Conservation (phyloP, 2,888 invertebrate genomes). For the Rhogogaster chlorosoma region DNA sequence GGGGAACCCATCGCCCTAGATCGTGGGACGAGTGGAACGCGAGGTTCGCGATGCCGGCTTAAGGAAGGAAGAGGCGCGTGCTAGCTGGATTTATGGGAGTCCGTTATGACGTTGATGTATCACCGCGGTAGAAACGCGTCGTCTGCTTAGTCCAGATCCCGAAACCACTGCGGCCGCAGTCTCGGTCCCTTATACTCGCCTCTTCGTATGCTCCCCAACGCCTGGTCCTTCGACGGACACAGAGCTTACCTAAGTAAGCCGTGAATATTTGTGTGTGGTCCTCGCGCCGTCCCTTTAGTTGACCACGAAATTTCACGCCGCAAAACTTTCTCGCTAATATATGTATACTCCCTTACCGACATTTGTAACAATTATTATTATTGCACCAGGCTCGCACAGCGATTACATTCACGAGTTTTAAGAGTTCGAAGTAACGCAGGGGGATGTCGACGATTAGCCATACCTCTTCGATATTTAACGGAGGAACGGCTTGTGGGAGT, state of each 20-base stretch:
- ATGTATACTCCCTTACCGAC: background rate
- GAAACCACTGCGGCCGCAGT: slow-evolving; percentile 13
- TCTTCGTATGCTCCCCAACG: background rate
- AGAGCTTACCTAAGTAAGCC: slow-evolving; percentile 53
- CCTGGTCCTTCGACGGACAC: background rate
- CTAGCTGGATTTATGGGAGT: slow-evolving; percentile 71
- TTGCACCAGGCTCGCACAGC: background rate
- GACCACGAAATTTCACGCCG: slow-evolving; percentile 42
- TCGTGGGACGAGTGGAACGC: slow-evolving; percentile 37
- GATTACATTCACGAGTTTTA: background rate
- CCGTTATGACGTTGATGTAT: slow-evolving; percentile 74
- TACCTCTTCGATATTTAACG: no score
- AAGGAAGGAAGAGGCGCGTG: slow-evolving; percentile 63
- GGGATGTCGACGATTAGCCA: background rate
- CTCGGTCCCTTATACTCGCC: background rate
- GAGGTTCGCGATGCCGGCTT: slow-evolving; percentile 54
- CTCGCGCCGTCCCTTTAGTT: slow-evolving; percentile 20
- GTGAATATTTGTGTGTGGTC: slow-evolving; percentile 67
- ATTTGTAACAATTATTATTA: slow-evolving; percentile 33
- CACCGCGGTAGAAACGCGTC: slow-evolving; percentile 56
- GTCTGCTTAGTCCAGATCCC: slow-evolving; percentile 16
- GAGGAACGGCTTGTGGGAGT: no score
- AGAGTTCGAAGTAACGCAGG: background rate
- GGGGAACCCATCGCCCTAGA: background rate
- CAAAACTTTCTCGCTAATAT: background rate